Evolutionary conservation across 2,888 invertebrate genomes (phyloP), one percentile per base, ranked within the genome.

Genomic region (Agriotes lineatus): DNA sequence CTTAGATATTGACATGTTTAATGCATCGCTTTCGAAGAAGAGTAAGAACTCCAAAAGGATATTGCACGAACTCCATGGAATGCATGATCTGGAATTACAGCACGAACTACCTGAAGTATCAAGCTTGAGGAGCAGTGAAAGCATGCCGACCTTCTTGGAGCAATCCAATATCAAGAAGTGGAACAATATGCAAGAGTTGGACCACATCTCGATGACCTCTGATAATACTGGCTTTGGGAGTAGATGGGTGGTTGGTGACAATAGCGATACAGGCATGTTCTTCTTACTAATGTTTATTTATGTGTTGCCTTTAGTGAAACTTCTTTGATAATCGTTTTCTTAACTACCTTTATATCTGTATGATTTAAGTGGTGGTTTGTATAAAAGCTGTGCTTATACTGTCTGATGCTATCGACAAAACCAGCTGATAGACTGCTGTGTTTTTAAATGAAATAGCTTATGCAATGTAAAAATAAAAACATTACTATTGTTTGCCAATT

Each of bases 261-360:
- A 72, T 74, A 81, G 80, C 72, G 82, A 82, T 72, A 73, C 82
- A 84, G 84, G 84, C 84, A 84, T 81, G 84, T 84, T 76, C 71
- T 56, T 56, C 56, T 56, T 56, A 56, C 56, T 56, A 56, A 56
- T 56, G 16, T 20, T 39, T 56, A 19, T 12, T 12, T 56, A 20
- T 56, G 37, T 33, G 14, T 42, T 42, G 42, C 42, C 7, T 42
- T 42, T 42, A 52, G 30, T 30, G 6, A 10, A 33, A 16, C n/a
- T 52, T 52, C 16, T 18, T 52, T 52, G 52, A 35, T 56, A 39
- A 39, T 56, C 39, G 39, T 56, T 56, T 56, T 30, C 7, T 16
- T 33, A 18, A 19, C 20, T 48, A 19, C 12, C 22, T 22, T 9
- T 12, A 5, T 48, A 20, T 48, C 5, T 18, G 5, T 54, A 16